These are phyloP conservation scores for Pseudochirops corinnae DNA, from an alignment of 2,797 vertebrate genomes.

Conservation along the genomic window DNA sequence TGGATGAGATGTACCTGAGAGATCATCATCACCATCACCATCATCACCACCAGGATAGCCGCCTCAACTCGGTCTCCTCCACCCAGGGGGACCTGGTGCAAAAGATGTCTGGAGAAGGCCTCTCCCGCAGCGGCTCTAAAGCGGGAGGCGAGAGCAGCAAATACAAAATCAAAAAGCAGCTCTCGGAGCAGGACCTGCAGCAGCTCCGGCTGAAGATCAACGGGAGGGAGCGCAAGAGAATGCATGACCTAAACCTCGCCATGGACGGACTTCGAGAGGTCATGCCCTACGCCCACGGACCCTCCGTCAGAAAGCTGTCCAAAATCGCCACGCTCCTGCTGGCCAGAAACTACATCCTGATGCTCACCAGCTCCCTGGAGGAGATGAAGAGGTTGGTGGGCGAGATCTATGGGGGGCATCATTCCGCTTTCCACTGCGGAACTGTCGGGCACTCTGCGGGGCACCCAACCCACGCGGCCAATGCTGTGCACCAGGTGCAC, in stretches of 20 bases:
- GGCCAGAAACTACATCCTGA: slow-evolving; percentile 98
- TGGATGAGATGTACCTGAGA: slow-evolving; percentile 95
- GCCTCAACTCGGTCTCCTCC: slow-evolving; percentile 93
- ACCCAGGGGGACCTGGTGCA: slow-evolving; percentile 93
- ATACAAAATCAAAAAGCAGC: slow-evolving; percentile 97
- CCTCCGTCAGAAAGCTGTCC: slow-evolving; percentile 96
- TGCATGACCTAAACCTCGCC: slow-evolving; percentile 98
- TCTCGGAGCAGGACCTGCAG: slow-evolving; percentile 96
- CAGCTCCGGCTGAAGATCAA: slow-evolving; percentile 96
- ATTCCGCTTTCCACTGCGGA: slow-evolving; percentile 97
- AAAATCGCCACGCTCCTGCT: slow-evolving; percentile 97
- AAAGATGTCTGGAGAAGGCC: slow-evolving; percentile 90
- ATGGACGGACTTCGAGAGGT: slow-evolving; percentile 98
- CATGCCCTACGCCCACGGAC: slow-evolving; percentile 98
- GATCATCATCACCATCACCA: slow-evolving; percentile 88
- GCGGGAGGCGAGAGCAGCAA: slow-evolving; percentile 89
- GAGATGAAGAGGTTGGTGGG: slow-evolving; percentile 98
- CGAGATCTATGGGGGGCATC: slow-evolving; percentile 98
- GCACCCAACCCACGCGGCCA: slow-evolving; percentile 86
- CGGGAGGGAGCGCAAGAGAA: slow-evolving; percentile 95
- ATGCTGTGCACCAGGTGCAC: slow-evolving; percentile 92
- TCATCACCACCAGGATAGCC: slow-evolving; percentile 88
- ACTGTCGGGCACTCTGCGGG: slow-evolving; percentile 89
- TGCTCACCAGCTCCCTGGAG: slow-evolving; percentile 97
- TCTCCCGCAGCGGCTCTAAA: slow-evolving; percentile 86